phyloP scores from a whole-genome alignment of 1,140 invertebrate species.

The Cephus cinctus region DNA sequence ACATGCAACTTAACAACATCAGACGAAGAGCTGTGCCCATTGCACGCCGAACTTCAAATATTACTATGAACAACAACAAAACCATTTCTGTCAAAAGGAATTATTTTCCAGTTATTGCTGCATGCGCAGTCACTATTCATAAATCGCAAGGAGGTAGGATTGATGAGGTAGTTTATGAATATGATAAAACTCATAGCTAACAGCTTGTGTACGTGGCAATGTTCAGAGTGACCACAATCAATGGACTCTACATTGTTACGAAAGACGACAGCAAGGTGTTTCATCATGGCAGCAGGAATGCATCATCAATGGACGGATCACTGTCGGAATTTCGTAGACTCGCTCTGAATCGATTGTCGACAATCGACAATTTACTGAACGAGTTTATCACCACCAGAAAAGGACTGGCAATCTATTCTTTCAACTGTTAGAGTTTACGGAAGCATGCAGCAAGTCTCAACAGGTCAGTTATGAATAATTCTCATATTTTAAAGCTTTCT shows the following conservation, averaged over 20 bases:
- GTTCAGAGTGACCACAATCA: too few relatives aligned
- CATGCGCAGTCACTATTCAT: constrained; percentile 9
- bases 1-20: constrained; percentile 15
- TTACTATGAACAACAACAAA: constrained; percentile 9
- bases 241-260: too few relatives aligned
- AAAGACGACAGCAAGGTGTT: too few relatives aligned
- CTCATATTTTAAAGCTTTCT: constrained; percentile 13
- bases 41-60: background rate
- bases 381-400: background rate
- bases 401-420: constrained; percentile 12
- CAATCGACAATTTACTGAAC: background rate
- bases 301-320: background rate
- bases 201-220: too few relatives aligned
- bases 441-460: constrained; percentile 8
- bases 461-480: constrained; percentile 7
- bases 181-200: too few relatives aligned
- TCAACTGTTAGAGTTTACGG: constrained; percentile 19
- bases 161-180: too few relatives aligned
- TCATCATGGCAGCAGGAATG: background rate
- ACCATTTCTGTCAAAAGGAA: constrained; percentile 6
- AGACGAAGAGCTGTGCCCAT: constrained; percentile 8
- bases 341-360: background rate
- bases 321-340: background rate
- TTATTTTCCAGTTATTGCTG: constrained; percentile 8
- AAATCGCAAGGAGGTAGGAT: too few relatives aligned